phyloP scores from a whole-genome alignment of 2,113 vertebrate genomes.

The Chlamydotis undulata region DNA sequence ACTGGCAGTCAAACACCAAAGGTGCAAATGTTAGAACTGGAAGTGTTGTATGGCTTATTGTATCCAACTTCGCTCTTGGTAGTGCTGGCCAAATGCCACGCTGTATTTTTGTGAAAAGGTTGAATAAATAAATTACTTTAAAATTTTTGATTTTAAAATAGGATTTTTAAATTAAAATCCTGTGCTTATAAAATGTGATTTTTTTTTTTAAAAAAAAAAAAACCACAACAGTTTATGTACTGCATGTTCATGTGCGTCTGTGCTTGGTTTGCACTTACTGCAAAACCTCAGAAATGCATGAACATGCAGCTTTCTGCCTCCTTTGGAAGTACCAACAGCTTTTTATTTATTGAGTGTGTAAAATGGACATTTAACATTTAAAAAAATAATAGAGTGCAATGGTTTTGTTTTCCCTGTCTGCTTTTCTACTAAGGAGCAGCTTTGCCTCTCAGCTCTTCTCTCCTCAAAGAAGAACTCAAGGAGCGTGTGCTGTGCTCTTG shows the following conservation, averaged over 20 bases:
- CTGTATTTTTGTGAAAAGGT: not conserved
- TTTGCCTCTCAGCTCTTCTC: not conserved
- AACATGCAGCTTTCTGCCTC: not conserved
- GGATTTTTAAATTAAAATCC: not conserved
- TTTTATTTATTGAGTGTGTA: not conserved
- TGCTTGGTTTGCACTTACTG: not conserved
- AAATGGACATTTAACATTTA: not conserved
- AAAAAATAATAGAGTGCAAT: not conserved
- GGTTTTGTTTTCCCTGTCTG: not conserved
- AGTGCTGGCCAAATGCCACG: not conserved
- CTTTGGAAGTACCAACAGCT: too few relatives aligned
- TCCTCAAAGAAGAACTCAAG: not conserved
- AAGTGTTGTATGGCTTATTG: rapidly evolving
- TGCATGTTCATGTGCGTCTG: not conserved
- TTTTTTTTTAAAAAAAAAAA: not conserved
- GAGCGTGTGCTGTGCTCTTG: not conserved
- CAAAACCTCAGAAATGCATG: rapidly evolving
- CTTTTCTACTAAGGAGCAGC: not conserved
- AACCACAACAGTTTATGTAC: too few relatives aligned
- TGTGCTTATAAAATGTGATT: not conserved
- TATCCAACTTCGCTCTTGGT: rapidly evolving
- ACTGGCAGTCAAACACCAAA: not conserved
- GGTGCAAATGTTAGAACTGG: rapidly evolving
- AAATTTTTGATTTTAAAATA: rapidly evolving
- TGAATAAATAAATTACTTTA: not conserved